Base-by-base conservation (phyloP, 2,797 vertebrate genomes). In the Gephyroberyx darwinii region DNA sequence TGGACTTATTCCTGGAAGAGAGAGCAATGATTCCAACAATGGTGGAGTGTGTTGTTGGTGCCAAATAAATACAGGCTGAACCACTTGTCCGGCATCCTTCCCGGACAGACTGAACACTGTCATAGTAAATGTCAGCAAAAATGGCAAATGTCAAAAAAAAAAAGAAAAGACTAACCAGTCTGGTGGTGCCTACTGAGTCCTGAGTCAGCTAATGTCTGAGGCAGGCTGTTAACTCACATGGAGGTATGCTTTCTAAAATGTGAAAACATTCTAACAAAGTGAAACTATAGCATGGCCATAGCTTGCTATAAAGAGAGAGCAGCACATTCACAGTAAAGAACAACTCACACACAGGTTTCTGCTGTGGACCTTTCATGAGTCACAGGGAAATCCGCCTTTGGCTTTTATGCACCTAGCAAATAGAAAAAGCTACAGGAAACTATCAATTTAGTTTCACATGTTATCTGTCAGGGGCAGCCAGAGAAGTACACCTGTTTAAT, bases 371-470 rank as follows among this genome's bases (percentile, higher is more conserved):
- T 7, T 60, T 26, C 2, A 64, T 53, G 56, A 26, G 55, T 82
- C 72, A 80, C 10, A 62, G 57, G 9, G 78, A 84, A 75, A 84
- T 84, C 83, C 65, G 76, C 61, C 39, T 80, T 80, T 48, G 64
- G 70, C 83, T 81, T 0, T 80, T 47, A 77, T 16, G 66, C 70
- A 72, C 69, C 43, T 43, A 0, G 30, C 54, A 20, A 50, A 84
- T 62, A 54, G 65, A 37, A 48, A 17, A 51, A 52, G 37, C 19
- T 20, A 68, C 82, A 82, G 81, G 84, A 88, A 84, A 45, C 16
- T 30, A 35, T 69, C 9, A 13, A 1, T 12, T 37, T 20, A 4
- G 16, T 0, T 33, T 55, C 31, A 59, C 19, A 60, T 16, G 39
- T 61, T 13, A 61, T 22, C 9, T 8, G 19, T 13, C 3, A 61